phyloP scores from a whole-genome alignment of 1,140 invertebrate genomes.

The Drosophila orena region DNA sequence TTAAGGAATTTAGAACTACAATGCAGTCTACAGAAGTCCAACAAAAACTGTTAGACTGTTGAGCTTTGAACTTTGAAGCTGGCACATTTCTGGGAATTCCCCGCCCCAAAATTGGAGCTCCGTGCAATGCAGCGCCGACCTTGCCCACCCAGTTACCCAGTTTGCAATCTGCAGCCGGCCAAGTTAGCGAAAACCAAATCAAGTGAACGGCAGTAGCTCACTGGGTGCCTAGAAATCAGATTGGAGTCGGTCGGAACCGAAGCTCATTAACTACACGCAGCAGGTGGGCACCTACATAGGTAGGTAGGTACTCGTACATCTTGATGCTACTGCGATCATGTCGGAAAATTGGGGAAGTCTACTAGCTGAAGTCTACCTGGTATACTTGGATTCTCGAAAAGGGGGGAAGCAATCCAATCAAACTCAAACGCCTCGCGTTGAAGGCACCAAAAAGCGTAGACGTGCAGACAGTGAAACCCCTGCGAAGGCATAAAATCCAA shows the following conservation, averaged over 20 bases:
- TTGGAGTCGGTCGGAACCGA: not conserved
- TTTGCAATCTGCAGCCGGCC: slow-evolving; percentile 23
- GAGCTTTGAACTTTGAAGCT: not conserved
- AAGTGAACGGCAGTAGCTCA: slow-evolving; percentile 22
- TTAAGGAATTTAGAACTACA: not conserved
- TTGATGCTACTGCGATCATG: not conserved
- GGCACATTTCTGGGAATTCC: slow-evolving; percentile 7
- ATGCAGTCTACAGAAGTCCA: too few relatives aligned
- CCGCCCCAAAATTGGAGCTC: slow-evolving; percentile 2
- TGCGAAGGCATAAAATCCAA: slow-evolving; percentile 35
- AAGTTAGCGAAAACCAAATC: slow-evolving; percentile 19
- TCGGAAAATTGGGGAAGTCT: slow-evolving; percentile 19
- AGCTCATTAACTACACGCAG: slow-evolving; percentile 70
- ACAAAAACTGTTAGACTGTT: too few relatives aligned
- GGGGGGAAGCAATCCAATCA: not conserved
- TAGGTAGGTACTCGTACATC: not conserved
- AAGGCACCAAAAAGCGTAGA: slow-evolving; percentile 2
- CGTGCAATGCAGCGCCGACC: slow-evolving; percentile 8
- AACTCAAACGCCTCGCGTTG: not conserved
- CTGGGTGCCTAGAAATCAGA: slow-evolving; percentile 18
- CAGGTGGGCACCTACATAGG: slow-evolving; percentile 21
- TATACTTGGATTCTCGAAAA: slow-evolving; percentile 1
- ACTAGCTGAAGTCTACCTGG: too few relatives aligned
- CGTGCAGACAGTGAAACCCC: slow-evolving; percentile 21
- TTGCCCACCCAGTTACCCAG: slow-evolving; percentile 29